Percentiles rank a stretch among this genome's conserved stretches.
Conservation (phyloP, 53 echinoderm and acorn worm genomes). For the Luidia sarsii region DNA sequence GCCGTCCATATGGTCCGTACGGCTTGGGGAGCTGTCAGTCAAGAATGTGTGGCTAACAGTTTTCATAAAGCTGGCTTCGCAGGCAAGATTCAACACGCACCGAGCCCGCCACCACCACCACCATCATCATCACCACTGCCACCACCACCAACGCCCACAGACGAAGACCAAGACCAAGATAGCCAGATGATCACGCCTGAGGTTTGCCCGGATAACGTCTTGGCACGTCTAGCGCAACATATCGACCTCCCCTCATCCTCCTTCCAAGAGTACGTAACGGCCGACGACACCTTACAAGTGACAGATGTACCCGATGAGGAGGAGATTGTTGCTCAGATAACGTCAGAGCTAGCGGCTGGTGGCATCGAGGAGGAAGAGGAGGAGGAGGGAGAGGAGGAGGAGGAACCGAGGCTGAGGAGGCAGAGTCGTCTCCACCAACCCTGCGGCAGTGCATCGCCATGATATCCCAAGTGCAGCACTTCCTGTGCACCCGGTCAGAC, state of each 20-base stretch:
- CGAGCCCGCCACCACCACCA: no score
- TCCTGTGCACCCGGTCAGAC: no score
- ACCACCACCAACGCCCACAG: not conserved
- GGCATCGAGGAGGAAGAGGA: not conserved
- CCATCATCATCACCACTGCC: no score
- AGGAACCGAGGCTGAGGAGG: no score
- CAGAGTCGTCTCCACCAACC: no score
- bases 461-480: no score
- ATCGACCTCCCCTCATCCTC: not conserved
- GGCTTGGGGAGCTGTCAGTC: constrained; percentile 28
- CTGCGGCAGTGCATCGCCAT: no score
- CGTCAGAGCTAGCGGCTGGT: not conserved
- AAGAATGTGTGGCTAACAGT: no score
- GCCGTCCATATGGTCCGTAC: constrained; percentile 11
- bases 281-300: not conserved
- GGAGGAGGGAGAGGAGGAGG: no score
- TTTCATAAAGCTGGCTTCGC: no score
- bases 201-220: not conserved
- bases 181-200: not conserved
- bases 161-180: not conserved
- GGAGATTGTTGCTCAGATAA: not conserved
- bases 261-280: not conserved
- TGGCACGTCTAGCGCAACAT: not conserved
- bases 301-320: not conserved
- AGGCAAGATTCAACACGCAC: no score